phyloP scores from a whole-genome alignment of 2,888 invertebrate species.

The Scaptomyza reducta region DNA sequence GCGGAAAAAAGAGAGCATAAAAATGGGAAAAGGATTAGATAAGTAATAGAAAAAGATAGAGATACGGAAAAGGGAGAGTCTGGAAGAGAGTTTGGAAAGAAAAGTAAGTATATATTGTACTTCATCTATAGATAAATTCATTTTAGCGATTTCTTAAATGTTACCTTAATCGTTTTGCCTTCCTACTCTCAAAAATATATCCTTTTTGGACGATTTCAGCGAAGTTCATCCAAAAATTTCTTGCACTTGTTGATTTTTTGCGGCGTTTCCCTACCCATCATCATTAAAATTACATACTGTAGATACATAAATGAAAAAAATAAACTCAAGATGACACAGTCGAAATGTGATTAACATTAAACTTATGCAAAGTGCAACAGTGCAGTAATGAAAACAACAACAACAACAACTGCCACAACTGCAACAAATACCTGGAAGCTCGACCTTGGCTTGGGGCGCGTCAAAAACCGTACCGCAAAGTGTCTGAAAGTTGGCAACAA shows the following conservation, averaged over 20 bases:
- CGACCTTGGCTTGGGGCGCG: constrained; percentile 71
- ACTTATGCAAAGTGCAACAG: constrained; percentile 63
- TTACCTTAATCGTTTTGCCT: neutral
- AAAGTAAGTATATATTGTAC: too few relatives aligned
- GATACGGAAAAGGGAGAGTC: neutral
- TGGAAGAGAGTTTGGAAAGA: too few relatives aligned
- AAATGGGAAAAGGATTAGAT: neutral
- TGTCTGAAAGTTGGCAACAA: constrained; percentile 47
- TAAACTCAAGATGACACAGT: constrained; percentile 43
- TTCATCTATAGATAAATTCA: neutral
- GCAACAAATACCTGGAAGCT: constrained; percentile 42
- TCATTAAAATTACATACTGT: constrained; percentile 17
- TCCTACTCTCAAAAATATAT: neutral
- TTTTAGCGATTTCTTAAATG: neutral
- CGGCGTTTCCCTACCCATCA: neutral
- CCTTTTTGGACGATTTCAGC: neutral
- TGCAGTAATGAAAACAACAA: constrained; percentile 40
- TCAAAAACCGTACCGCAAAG: constrained; percentile 63
- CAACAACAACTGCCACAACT: constrained; percentile 12
- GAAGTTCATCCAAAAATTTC: neutral
- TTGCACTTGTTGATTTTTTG: neutral
- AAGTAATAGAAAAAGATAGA: neutral
- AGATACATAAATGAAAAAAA: constrained; percentile 11
- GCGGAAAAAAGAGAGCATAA: neutral
- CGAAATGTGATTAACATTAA: constrained; percentile 55